Evolutionary conservation across 2,113 vertebrate species (phyloP), one percentile per base, ranked within the genome.

Genomic region (Apodemus sylvaticus): DNA sequence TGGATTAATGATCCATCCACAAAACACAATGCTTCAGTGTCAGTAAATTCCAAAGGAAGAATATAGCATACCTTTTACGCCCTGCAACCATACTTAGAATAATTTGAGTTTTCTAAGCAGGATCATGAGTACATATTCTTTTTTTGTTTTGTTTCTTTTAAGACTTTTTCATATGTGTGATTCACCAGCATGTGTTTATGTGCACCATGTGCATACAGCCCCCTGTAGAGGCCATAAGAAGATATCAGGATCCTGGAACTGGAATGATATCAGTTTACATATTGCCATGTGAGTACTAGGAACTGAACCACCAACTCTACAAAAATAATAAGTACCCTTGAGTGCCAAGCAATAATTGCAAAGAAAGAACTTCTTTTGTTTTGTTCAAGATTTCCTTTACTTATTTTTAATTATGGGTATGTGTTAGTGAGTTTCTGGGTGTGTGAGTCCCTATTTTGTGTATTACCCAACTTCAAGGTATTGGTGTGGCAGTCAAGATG

Each of bases 51-150:
- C 29, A 62, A 51, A 66, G 16, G 71, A 89, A 60, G 2, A 62
- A 58, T 55, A 12, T 36, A 82, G 71, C 29, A 58, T 73, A 31
- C 91, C 48, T 93, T 91, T 88, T 86, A 48, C 4, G 83, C 26
- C 42, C 45, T 79, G 53, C 53, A 95, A 48, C 51, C 42, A 79
- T 58, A 90, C 93, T 93, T 77, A 92, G 22, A 94, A 94, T 83
- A 85, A 93, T 89, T 81, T 74, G 76, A 85, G 53, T 95, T 93
- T 97, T 78, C 26, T 81, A 88, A 93, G 89, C 7, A 82, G 13
- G 36, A 85, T 71, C 36, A 58, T 93, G 12, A 85, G 36, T 19
- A n/a, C 48, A 34, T 73, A 62, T 29, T 73, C 36, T 77, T 53
- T 53, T 48, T 48, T 48, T n/a, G 78, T n/a, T 58, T 36, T 36